Evolutionary conservation across 2,113 vertebrate genomes (phyloP), one percentile per base, ranked within the genome.

Genomic region (Meriones unguiculatus): DNA sequence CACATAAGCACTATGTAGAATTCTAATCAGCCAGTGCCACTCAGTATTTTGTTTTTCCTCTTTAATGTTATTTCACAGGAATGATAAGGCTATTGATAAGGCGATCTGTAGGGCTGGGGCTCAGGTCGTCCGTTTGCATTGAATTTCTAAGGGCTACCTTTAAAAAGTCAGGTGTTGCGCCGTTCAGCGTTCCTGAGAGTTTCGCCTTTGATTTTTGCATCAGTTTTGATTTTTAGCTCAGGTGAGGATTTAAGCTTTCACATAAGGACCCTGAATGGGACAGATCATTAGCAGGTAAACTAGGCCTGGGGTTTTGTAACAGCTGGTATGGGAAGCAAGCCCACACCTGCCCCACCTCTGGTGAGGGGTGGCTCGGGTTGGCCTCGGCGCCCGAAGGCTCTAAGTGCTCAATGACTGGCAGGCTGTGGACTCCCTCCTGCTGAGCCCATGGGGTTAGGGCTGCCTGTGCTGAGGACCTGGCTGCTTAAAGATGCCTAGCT

Each of bases 31-130:
- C 64, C 32, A 78, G 86, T 57, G 64, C 18, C 52, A 87, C 62
- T 95, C 89, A 70, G 13, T 46, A 46, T 91, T 96, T 30, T 35
- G 70, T n/a, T 92, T 97, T 90, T 82, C 72, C 67, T 94, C n/a
- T 89, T 85, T 81, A 93, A 64, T 86, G 30, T 82, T 92, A 87
- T 92, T 95, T 97, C 59, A 81, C 69, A 70, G 76, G 80, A 95
- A 75, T 18, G 35, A 72, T 84, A 35, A 75, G 35, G 62, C 81
- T 76, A 38, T 38, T 96, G 94, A n/a, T 81, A 46, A 46, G 46
- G 5, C 46, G 2, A 30, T 54, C n/a, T 69, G 35, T 46, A 96
- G 80, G 96, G 7, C 75, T 94, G 75, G 70, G 59, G 46, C 72
- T 97, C 95, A 82, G 89, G 70, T 59, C 18, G 32, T 80, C 72